Conservation (phyloP, 2,113 vertebrate genomes). For the Austrofundulus limnaeus region DNA sequence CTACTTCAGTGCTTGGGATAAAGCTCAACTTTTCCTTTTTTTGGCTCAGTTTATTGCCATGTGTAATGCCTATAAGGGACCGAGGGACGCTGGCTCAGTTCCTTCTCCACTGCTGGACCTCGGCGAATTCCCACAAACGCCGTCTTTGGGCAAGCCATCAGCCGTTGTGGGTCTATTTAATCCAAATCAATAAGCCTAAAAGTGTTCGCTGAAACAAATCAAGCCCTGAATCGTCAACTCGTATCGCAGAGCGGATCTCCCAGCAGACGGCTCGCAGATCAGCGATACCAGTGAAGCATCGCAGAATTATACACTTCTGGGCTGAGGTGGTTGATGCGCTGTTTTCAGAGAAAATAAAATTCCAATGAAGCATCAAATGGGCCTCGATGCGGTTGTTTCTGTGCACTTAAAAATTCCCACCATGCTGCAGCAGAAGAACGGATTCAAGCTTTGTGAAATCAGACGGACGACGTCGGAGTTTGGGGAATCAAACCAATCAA, state of each 20-base stretch:
- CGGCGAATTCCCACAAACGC: slow-evolving; percentile 27
- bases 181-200: slow-evolving; percentile 66
- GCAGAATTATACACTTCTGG: neutral
- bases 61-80: slow-evolving; percentile 48
- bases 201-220: slow-evolving; percentile 59
- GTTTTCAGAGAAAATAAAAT: slow-evolving; percentile 3
- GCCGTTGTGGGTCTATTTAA: slow-evolving; percentile 53
- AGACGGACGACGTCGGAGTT: neutral
- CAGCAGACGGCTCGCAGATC: slow-evolving; percentile 24
- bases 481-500: neutral
- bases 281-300: slow-evolving; percentile 8
- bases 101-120: slow-evolving; percentile 46
- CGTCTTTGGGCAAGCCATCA: slow-evolving; percentile 48
- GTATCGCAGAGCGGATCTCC: slow-evolving; percentile 32
- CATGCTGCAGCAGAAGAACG: neutral
- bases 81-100: slow-evolving; percentile 48
- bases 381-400: neutral
- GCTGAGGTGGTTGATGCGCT: neutral
- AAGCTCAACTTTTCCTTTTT: slow-evolving; percentile 21
- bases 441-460: neutral
- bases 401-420: neutral
- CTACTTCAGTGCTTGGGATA: slow-evolving; percentile 37
- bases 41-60: slow-evolving; percentile 47
- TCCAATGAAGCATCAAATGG: neutral
- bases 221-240: slow-evolving; percentile 51